Conservation (phyloP, 1,140 invertebrate species). For the Drosophila virilis region DNA sequence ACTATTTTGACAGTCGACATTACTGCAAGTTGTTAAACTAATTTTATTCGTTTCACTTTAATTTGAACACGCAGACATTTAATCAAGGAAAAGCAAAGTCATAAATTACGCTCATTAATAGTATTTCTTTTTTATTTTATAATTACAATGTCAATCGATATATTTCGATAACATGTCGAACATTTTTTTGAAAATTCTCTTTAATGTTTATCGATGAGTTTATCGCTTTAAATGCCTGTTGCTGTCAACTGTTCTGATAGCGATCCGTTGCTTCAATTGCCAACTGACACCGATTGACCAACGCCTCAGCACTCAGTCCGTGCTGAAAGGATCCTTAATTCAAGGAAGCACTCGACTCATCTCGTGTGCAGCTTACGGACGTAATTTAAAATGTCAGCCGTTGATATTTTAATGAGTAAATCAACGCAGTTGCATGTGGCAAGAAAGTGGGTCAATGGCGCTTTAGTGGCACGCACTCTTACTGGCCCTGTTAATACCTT, state of each 20-base stretch:
- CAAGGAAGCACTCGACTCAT: background rate
- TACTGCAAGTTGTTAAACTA: conserved; percentile 2
- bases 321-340: conserved; percentile 16
- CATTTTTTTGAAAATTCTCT: too few species aligned
- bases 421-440: conserved; percentile 44
- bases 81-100: background rate
- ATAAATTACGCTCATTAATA: background rate
- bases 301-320: background rate
- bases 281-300: background rate
- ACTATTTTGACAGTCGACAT: conserved; percentile 5
- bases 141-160: too few species aligned
- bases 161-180: too few species aligned
- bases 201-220: too few species aligned
- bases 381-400: conserved; percentile 64
- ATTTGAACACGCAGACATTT: background rate
- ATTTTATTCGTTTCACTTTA: conserved; percentile 2
- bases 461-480: conserved; percentile 42
- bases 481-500: conserved; percentile 52
- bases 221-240: too few species aligned
- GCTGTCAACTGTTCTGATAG: too few species aligned
- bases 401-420: conserved; percentile 71
- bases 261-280: too few species aligned
- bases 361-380: conserved; percentile 16
- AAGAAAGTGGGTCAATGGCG: conserved; percentile 52
- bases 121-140: background rate